These are phyloP conservation scores for Meleagris gallopavo DNA, from an alignment of 2,113 vertebrate species.

Conservation along the genomic window DNA sequence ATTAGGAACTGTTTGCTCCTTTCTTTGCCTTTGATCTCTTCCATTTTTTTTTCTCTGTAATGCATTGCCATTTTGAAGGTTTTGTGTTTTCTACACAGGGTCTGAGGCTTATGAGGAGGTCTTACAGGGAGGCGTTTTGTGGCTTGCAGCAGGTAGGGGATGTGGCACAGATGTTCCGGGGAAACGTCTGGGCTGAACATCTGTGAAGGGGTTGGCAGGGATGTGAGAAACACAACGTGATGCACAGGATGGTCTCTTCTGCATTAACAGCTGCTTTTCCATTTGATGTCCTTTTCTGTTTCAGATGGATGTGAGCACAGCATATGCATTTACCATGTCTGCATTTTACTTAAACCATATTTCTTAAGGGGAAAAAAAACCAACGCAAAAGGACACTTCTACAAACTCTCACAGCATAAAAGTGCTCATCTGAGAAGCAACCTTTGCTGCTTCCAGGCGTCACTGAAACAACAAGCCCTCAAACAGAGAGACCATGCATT, in stretches of 20 bases:
- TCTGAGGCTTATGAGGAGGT: not conserved
- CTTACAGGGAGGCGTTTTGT: slow-evolving; percentile 4
- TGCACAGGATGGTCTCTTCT: not conserved
- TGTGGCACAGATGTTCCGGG: slow-evolving; percentile 28
- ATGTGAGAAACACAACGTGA: not conserved
- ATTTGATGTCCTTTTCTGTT: slow-evolving; percentile 11
- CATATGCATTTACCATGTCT: not conserved
- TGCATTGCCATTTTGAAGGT: not conserved
- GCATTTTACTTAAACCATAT: not conserved
- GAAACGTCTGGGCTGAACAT: slow-evolving; percentile 26
- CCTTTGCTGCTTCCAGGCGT: not conserved
- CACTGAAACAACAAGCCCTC: not conserved
- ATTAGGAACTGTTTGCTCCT: slow-evolving; percentile 38
- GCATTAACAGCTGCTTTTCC: slow-evolving; percentile 4
- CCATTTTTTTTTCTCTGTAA: not conserved
- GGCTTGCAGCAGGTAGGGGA: slow-evolving; percentile 25
- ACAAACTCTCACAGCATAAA: not conserved
- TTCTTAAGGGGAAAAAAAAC: not conserved
- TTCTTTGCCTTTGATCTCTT: not conserved
- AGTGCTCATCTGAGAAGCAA: not conserved
- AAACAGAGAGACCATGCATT: not conserved
- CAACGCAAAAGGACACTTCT: not conserved
- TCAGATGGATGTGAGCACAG: not conserved
- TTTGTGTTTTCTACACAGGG: not conserved
- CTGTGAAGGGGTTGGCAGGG: slow-evolving; percentile 14